Evolutionary conservation across 2,888 invertebrate species (phyloP).

Genomic region (Melanostoma mellinum): DNA sequence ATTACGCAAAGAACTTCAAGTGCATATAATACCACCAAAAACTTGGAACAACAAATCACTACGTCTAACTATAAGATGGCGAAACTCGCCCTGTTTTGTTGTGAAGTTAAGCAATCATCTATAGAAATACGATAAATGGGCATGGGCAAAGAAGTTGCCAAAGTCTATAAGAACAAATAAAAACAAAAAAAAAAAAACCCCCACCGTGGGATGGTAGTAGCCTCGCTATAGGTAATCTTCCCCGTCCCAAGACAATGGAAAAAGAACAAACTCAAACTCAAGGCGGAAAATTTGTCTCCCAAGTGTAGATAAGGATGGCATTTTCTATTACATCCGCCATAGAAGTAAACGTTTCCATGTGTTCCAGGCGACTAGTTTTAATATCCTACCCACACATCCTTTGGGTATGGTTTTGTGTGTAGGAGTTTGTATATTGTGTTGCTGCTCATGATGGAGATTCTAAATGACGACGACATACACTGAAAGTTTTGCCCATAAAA

Average conservation of each 20-base stretch:
- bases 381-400: slow-evolving; percentile 10
- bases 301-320: slow-evolving; percentile 26
- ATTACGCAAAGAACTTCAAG: slow-evolving; percentile 3
- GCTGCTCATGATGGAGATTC: slow-evolving; percentile 5
- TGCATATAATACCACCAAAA: slow-evolving; percentile 31
- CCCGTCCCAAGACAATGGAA: not conserved
- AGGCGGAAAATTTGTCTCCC: slow-evolving; percentile 56
- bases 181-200: slow-evolving; percentile 17
- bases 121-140: slow-evolving; percentile 6
- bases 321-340: slow-evolving; percentile 66
- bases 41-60: slow-evolving; percentile 37
- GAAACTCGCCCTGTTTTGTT: slow-evolving; percentile 39
- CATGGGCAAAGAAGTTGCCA: slow-evolving; percentile 13
- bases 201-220: not conserved
- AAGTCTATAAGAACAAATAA: not conserved
- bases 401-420: slow-evolving; percentile 5
- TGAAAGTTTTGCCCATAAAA: slow-evolving; percentile 68
- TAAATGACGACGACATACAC: slow-evolving; percentile 66
- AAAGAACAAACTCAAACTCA: slow-evolving; percentile 12
- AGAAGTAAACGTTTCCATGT: slow-evolving; percentile 57
- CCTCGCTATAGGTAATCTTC: slow-evolving; percentile 22
- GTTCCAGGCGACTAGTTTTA: slow-evolving; percentile 27
- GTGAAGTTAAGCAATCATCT: slow-evolving; percentile 5
- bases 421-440: slow-evolving; percentile 7
- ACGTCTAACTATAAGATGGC: slow-evolving; percentile 23